Base-by-base conservation (phyloP, 2,888 invertebrate genomes). In the Brassicogethes aeneus region DNA sequence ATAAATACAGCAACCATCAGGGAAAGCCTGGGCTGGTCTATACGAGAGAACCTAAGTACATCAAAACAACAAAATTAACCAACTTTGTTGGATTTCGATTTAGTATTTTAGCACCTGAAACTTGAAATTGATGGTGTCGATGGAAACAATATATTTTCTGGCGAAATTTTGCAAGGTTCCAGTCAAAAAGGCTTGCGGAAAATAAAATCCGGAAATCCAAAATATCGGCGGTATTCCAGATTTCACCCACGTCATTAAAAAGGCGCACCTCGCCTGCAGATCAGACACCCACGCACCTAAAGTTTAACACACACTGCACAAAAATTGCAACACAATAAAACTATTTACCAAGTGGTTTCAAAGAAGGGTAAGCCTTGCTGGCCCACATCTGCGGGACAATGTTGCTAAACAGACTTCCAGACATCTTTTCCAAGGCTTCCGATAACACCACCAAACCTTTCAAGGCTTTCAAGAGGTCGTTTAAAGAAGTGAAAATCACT, bases 151-250 rank as follows among this genome's bases (percentile, higher is more conserved):
- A 56, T 84, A 77, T 60, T 81, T 85, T 50, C 88, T 72, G 2
- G 88, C 88, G 64, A 76, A 87, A 69, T 89, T 88, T 70, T 89
- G 89, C 56, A 86, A 70, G 0, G 83, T 84, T 14, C 85, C 88
- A 0, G 88, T 88, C 48, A 89, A 72, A 69, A 89, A 86, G 1
- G 87, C 86, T 63, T 89, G 88, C 0, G 88, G 87, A 68, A 88
- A 89, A 68, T 80, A 89, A 66, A 89, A 86, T 0, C 87, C 88
- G 0, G 87, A 85, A 50, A 89, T 80, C 88, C 88, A 89, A 69
- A 87, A 88, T 37, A 79, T 76, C 17, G 74, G 65, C 0, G 88
- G 88, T 46, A 85, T 82, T 5, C 84, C 85, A 0, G 63, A 41
- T 12, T 74, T 69, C 3, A 75, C 73, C 88, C 88, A 89, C 30